A percentile compares a stretch with the other conserved stretches of the same genome.
phyloP scores from a whole-genome alignment of 2,113 vertebrate species.

The Phylloscopus whistleri region DNA sequence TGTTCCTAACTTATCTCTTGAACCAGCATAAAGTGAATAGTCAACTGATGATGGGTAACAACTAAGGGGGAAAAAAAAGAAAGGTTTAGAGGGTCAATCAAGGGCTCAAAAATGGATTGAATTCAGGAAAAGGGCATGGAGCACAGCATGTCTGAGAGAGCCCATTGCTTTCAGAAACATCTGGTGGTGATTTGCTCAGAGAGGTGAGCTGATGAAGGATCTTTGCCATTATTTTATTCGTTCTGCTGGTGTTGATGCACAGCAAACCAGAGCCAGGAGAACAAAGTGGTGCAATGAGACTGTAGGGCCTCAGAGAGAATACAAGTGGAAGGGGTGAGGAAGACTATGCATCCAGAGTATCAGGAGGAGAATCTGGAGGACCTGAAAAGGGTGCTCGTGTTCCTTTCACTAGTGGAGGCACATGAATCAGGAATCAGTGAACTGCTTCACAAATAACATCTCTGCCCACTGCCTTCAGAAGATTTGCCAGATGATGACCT shows the following conservation, averaged over 20 bases:
- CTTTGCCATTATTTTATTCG: not conserved
- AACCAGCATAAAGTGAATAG: not conserved
- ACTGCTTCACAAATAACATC: not conserved
- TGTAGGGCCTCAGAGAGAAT: not conserved
- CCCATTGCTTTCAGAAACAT: not conserved
- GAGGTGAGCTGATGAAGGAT: rapidly evolving
- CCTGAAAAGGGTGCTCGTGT: not conserved
- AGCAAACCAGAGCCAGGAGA: not conserved
- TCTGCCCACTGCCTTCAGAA: not conserved
- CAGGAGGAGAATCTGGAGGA: not conserved
- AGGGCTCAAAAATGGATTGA: not conserved
- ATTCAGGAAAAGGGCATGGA: not conserved
- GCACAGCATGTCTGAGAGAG: not conserved
- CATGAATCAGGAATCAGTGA: not conserved
- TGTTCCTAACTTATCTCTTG: not conserved
- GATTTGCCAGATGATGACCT: not conserved
- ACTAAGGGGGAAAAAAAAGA: not conserved
- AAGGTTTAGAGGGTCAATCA: not conserved
- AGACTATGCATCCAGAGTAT: not conserved
- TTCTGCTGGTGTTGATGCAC: not conserved
- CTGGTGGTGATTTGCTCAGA: not conserved
- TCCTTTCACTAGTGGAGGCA: not conserved
- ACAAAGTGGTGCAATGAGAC: not conserved
- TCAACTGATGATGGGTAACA: not conserved
- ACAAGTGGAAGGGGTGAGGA: not conserved